phyloP scores from a whole-genome alignment of 2,113 vertebrate genomes.

The Mastomys coucha region DNA sequence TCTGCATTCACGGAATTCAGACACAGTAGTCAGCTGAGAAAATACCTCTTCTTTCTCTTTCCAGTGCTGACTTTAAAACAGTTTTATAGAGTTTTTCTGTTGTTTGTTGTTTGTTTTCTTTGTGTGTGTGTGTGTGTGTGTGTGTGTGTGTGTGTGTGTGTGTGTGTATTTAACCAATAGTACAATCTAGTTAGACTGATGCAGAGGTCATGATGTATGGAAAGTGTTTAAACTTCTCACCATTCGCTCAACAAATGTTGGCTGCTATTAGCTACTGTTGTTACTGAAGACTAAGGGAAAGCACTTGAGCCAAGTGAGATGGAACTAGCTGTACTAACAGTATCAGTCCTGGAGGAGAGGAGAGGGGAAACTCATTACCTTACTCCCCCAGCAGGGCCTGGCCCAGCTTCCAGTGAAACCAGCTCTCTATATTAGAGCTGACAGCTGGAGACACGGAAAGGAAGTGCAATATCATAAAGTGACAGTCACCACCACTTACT shows the following conservation, averaged over 20 bases:
- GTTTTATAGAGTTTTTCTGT: not conserved
- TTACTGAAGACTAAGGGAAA: not conserved
- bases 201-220: not conserved
- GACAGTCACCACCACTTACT: not conserved
- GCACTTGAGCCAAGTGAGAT: not conserved
- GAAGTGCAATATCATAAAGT: not conserved
- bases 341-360: not conserved
- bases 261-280: not conserved
- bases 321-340: not conserved
- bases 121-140: not conserved
- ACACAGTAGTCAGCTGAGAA: not conserved
- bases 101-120: not conserved
- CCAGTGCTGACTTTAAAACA: not conserved
- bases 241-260: not conserved
- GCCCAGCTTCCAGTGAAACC: not conserved
- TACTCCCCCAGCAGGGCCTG: not conserved
- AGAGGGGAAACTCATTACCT: not conserved
- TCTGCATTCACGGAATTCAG: conserved; percentile 11
- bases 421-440: not conserved
- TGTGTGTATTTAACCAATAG: not conserved
- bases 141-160: not conserved
- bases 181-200: not conserved
- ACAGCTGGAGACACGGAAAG: not conserved
- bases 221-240: not conserved
- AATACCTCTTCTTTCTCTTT: not conserved